Evolutionary conservation across 2,888 invertebrate species (phyloP), one percentile per base, ranked within the genome.

Genomic region (Troglohyphantes excavatus): DNA sequence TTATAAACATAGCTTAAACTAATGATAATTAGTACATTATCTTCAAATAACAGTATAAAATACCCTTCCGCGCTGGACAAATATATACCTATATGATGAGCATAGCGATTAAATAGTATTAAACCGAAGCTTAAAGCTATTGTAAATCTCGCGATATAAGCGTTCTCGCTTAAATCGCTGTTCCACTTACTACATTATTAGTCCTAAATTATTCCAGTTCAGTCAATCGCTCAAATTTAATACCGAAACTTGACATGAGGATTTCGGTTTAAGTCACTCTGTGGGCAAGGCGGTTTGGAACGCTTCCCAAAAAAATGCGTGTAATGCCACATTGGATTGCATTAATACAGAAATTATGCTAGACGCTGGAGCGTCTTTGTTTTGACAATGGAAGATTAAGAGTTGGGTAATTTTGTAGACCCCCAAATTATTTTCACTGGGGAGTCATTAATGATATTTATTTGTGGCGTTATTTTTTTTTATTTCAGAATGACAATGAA

Each of bases 281-380:
- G 39, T 43, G 33, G 70, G 53, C 63, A 83, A 21, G 59, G n/a
- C 73, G 61, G 23, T 26, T 83, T 83, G 83, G 83, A 83, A 83
- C 63, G 46, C n/a, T 83, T 83, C 83, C 83, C 83, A 72, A 39
- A 82, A 61, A 81, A 11, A 17, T 53, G 33, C 29, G 46, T 81
- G 53, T 43, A 46, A 13, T 72, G 72, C 59, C 82, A 70, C 33
- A 70, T 70, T 27, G 46, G 13, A 68, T 53, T 67, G 67, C 17
- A 53, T 63, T 43, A 21, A n/a, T 53, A 53, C 1, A n/a, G n/a
- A 53, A 53, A 53, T 53, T 53, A 53, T 53, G 17, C 53, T 53
- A 11, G n/a, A 39, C 39, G 39, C 39, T 39, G 39, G 39, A 3
- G 39, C 13, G 53, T 53, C 53, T n/a, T 53, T 53, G 53, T 53